phyloP scores from a whole-genome alignment of 2,888 invertebrate species.

The Drosophila maculinotata region DNA sequence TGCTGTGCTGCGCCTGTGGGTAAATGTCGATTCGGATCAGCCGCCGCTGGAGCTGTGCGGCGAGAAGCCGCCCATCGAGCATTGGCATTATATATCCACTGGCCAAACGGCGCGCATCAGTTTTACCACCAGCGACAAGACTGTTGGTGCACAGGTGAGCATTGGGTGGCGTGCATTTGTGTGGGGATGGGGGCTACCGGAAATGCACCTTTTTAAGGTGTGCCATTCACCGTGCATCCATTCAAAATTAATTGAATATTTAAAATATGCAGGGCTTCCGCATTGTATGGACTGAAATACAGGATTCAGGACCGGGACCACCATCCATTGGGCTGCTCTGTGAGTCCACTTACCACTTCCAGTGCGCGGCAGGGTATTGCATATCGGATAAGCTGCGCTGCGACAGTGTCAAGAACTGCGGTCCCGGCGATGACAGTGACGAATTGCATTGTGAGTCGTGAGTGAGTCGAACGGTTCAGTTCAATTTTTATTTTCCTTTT shows the following conservation, averaged over 20 bases:
- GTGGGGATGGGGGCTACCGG: not conserved
- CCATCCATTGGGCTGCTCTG: conserved; percentile 84
- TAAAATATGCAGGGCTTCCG: conserved; percentile 90
- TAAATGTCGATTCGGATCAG: conserved; percentile 89
- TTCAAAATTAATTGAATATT: not conserved
- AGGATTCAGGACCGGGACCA: conserved; percentile 87
- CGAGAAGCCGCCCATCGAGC: conserved; percentile 90
- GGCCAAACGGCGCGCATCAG: conserved; percentile 95
- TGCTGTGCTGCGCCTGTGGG: conserved; percentile 95
- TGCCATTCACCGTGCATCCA: not conserved
- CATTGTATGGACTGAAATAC: conserved; percentile 97
- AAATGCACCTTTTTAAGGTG: not conserved
- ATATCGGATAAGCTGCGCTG: conserved; percentile 91
- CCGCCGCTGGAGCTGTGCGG: conserved; percentile 96
- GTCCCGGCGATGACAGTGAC: conserved; percentile 85
- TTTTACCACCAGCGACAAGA: conserved; percentile 97
- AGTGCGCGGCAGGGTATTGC: conserved; percentile 91
- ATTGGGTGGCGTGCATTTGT: not conserved
- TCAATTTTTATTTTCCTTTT: conserved; percentile 84
- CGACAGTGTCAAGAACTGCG: conserved; percentile 93
- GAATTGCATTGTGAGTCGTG: conserved; percentile 86
- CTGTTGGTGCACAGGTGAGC: conserved; percentile 91
- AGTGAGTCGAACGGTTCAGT: conserved; percentile 86
- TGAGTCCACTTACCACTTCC: conserved; percentile 89
- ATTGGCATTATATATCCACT: conserved; percentile 94